These are phyloP conservation scores for Drosophila ercepeae DNA, from an alignment of 1,140 invertebrate species.

Conservation along the genomic window DNA sequence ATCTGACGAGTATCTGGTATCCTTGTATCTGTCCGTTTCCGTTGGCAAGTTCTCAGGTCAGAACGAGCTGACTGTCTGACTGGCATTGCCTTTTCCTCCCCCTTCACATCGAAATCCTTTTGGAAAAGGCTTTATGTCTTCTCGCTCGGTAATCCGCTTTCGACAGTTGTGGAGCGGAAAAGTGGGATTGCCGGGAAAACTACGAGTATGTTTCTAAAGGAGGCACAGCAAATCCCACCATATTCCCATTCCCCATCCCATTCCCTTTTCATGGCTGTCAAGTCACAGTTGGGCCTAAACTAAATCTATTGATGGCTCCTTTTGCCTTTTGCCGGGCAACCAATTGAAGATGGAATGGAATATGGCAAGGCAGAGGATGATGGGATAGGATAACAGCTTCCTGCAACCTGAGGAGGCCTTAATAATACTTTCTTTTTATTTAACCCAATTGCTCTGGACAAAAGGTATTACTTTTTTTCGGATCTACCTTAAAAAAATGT, in stretches of 20 bases:
- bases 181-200: slow-evolving; percentile 17
- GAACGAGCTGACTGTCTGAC: slow-evolving; percentile 17
- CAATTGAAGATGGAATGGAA: slow-evolving; percentile 4
- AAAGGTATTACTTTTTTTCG: too few species aligned
- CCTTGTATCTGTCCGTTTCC: neutral
- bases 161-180: slow-evolving; percentile 9
- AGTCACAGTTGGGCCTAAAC: slow-evolving; percentile 6
- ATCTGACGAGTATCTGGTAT: slow-evolving; percentile 13
- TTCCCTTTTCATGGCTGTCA: slow-evolving; percentile 4
- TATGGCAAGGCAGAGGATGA: too few species aligned
- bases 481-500: too few species aligned
- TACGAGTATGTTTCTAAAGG: slow-evolving; percentile 13
- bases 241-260: too few species aligned
- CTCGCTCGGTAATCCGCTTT: slow-evolving; percentile 71
- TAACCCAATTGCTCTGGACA: too few species aligned
- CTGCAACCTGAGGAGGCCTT: slow-evolving; percentile 3
- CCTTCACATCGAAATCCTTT: slow-evolving; percentile 63
- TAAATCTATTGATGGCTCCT: slow-evolving; percentile 37
- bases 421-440: slow-evolving; percentile 25
- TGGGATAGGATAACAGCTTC: neutral
- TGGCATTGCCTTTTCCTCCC: slow-evolving; percentile 28
- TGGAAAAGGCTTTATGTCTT: slow-evolving; percentile 72
- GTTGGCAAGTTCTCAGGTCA: slow-evolving; percentile 9
- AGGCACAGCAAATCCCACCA: neutral
- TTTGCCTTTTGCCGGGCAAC: slow-evolving; percentile 1